Evolutionary conservation across 2,888 invertebrate species (phyloP).

Genomic region (Axea sp.): DNA sequence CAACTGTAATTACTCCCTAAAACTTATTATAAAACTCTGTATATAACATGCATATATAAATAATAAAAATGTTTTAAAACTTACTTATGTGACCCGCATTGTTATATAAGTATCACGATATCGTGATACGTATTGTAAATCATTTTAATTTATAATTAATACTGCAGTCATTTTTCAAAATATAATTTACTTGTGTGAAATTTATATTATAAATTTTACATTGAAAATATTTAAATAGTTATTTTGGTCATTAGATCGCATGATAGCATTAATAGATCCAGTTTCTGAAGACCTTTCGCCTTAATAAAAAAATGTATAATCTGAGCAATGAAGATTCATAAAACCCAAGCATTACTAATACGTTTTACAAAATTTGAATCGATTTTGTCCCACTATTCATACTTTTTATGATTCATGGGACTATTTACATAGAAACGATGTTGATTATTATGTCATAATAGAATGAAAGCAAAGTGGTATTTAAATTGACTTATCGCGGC

Average conservation of each 20-base stretch:
- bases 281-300: constrained; percentile 2
- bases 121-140: no score
- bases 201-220: no score
- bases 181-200: no score
- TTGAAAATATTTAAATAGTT: no score
- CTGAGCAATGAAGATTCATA: background rate
- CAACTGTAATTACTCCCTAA: no score
- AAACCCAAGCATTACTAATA: background rate
- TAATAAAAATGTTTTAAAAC: no score
- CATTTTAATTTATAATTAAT: no score
- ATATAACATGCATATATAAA: no score
- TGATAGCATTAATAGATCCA: constrained; percentile 1
- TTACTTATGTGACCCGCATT: no score
- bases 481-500: constrained; percentile 15
- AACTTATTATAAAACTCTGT: no score
- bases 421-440: constrained; percentile 15
- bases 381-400: background rate
- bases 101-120: no score
- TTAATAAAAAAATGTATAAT: background rate
- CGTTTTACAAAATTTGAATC: background rate
- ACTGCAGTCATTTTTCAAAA: no score
- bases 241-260: background rate
- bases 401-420: constrained; percentile 1
- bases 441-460: constrained; percentile 13
- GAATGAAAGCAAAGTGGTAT: constrained; percentile 1